These are phyloP conservation scores for Spinus pinus DNA, from an alignment of 2,797 vertebrate species.

Conservation along the genomic window DNA sequence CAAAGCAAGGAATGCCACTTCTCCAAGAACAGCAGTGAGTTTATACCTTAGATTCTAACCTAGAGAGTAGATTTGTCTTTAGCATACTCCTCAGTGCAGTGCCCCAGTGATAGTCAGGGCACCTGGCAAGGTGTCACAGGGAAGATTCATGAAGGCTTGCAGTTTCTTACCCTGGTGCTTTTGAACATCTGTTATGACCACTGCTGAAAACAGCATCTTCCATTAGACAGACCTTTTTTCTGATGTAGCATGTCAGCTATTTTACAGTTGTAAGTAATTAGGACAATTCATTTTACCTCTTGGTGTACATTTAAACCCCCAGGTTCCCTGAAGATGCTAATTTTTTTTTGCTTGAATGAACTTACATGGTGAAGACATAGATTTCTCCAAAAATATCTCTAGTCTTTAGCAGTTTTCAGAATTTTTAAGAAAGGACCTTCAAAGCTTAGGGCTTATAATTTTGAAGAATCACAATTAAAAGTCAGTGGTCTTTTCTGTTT, in stretches of 20 bases:
- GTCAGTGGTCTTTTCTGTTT: not conserved
- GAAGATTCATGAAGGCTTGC: not conserved
- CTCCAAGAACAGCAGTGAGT: not conserved
- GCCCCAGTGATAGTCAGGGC: not conserved
- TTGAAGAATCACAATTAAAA: not conserved
- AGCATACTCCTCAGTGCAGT: not conserved
- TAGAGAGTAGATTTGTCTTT: not conserved
- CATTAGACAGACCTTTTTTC: not conserved
- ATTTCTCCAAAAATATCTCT: not conserved
- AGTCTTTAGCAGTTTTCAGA: not conserved
- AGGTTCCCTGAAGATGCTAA: not conserved
- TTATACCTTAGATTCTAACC: not conserved
- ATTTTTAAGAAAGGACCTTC: not conserved
- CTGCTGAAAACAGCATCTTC: not conserved
- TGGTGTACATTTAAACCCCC: not conserved
- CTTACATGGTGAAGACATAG: not conserved
- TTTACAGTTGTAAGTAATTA: not conserved
- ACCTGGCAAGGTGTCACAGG: not conserved
- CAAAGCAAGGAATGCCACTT: not conserved
- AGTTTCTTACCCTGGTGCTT: not conserved
- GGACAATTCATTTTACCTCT: not conserved
- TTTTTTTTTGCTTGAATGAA: not conserved
- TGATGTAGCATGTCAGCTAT: not conserved
- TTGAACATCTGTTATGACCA: not conserved
- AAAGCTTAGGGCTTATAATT: not conserved